Base-by-base conservation (phyloP, 2,888 invertebrate genomes). In the Cordilura impudica region DNA sequence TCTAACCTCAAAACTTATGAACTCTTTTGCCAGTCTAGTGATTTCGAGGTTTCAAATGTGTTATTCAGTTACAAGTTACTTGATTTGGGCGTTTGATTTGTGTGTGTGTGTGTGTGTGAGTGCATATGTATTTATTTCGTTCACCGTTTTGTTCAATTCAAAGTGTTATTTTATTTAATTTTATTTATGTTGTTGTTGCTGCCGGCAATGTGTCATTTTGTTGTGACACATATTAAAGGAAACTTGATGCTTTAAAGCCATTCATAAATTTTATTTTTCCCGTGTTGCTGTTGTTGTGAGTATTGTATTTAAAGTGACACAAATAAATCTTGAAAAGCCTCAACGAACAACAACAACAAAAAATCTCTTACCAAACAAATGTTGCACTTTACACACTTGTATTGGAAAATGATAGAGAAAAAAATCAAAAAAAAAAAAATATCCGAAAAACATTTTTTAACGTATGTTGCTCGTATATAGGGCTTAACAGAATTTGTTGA, bases 241-340 rank as follows among this genome's bases (percentile, higher is more conserved):
- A 79, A 79, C 79, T 72, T 79, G 79, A 79, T 75, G 79, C 79
- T 75, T 79, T 53, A 72, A 67, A 79, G 67, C 67, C 79, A 75
- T 79, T 79, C 63, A 79, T 79, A 79, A 79, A 67, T 75, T 53
- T 72, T 67, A 35, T 56, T 75, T 54, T 51, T 21, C 29, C 66
- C 29, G 18, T 4, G 63, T 71, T 29, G 60, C 16, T 58, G 16
- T 49, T 73, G 69, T 69, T 26, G 16, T 19, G 61, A 49, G 47
- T 53, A 66, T 79, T 79, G 82, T 83, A 81, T 83, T 81, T 83
- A 86, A n/a, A 86, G 84, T 84, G 86, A 86, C 86, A 86, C 83
- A 84, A 82, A 78, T 70, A 81, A 80, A 75, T 71, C 78, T 78
- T 74, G 67, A 47, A 69, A 72, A 61, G 53, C 67, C 69, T 45